Conservation (phyloP, 92 coral and sea anemone genomes). For the Parazoanthus darwini region DNA sequence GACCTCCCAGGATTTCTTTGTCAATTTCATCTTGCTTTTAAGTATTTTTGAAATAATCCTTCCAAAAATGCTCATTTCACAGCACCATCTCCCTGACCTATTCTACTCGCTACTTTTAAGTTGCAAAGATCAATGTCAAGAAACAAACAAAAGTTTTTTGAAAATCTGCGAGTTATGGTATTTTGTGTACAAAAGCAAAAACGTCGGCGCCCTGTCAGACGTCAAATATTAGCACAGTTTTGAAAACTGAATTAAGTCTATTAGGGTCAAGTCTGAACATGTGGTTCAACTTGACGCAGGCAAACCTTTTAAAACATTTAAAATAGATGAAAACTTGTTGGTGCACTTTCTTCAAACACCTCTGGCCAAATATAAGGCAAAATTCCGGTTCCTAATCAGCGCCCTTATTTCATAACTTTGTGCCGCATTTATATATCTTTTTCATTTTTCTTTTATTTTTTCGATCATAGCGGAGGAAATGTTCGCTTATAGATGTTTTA, state of each 20-base stretch:
- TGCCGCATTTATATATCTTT: too few relatives aligned
- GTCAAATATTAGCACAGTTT: conserved; percentile 8
- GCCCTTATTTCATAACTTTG: too few relatives aligned
- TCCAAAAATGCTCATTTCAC: conserved; percentile 18
- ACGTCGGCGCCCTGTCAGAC: conserved; percentile 18
- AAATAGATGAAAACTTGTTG: too few relatives aligned
- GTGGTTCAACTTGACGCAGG: neutral
- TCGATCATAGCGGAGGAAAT: too few relatives aligned
- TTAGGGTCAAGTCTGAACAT: neutral
- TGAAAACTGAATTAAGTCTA: neutral
- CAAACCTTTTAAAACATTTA: too few relatives aligned
- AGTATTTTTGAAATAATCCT: conserved; percentile 26
- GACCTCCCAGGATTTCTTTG: conserved; percentile 39
- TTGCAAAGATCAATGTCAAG: neutral
- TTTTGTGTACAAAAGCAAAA: conserved; percentile 36
- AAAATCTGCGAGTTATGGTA: conserved; percentile 5
- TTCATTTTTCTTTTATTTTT: too few relatives aligned
- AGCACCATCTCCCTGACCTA: conserved; percentile 5
- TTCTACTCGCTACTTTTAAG: neutral
- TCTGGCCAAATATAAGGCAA: too few relatives aligned
- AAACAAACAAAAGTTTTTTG: conserved; percentile 21
- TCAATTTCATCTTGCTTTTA: conserved; percentile 3
- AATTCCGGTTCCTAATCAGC: too few relatives aligned
- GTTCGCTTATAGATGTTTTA: too few relatives aligned
- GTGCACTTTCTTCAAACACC: too few relatives aligned